phyloP scores from a whole-genome alignment of 30 jellyfish, hydroid and myxozoan genomes.

The Turritopsis rubra region DNA sequence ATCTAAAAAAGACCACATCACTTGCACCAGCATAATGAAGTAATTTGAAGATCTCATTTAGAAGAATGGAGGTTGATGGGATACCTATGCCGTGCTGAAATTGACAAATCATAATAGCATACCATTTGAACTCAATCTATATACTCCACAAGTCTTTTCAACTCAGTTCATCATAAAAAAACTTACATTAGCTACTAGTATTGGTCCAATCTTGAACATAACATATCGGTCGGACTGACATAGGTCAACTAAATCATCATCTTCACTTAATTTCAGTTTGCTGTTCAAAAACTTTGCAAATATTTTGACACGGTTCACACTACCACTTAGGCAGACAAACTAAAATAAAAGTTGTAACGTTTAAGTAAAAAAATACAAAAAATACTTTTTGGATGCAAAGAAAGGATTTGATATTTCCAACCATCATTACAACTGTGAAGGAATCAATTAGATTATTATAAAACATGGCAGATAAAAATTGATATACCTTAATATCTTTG shows the following conservation, averaged over 20 bases:
- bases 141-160: no score
- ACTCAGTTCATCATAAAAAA: background rate
- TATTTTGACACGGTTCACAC: conserved; percentile 48
- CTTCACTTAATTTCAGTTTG: conserved; percentile 27
- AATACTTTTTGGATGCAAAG: no score
- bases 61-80: conserved; percentile 67
- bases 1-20: conserved; percentile 60
- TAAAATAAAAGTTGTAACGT: conserved; percentile 4
- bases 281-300: conserved; percentile 50
- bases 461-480: background rate
- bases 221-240: conserved; percentile 84
- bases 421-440: background rate
- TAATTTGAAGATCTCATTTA: conserved; percentile 71
- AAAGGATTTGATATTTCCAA: no score
- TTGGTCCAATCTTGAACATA: conserved; percentile 88
- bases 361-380: background rate
- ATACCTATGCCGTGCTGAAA: conserved; percentile 93
- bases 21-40: conserved; percentile 86
- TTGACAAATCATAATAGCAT: background rate
- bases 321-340: conserved; percentile 91
- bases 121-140: no score
- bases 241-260: conserved; percentile 40
- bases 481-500: conserved; percentile 45
- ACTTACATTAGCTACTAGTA: conserved; percentile 72
- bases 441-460: background rate